These are phyloP conservation scores for Rhinoderma darwinii DNA, from an alignment of 2,113 vertebrate genomes.

Conservation along the genomic window DNA sequence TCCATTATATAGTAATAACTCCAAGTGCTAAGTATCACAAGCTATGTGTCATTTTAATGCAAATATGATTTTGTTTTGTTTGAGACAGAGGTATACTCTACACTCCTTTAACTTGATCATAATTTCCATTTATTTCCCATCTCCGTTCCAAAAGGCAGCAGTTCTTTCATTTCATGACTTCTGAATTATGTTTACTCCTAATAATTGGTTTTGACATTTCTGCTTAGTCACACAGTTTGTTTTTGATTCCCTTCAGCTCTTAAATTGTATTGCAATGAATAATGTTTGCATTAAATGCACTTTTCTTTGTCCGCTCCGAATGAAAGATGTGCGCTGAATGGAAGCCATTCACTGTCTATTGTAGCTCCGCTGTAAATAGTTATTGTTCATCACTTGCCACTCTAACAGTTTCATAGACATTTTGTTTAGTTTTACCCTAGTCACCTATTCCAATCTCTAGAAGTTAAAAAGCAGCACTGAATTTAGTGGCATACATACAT, in stretches of 20 bases:
- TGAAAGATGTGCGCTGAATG: slow-evolving; percentile 17
- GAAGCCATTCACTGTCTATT: slow-evolving; percentile 8
- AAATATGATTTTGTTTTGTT: background rate
- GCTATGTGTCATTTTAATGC: background rate
- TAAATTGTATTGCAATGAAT: slow-evolving; percentile 46
- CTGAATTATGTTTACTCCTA: slow-evolving; percentile 23
- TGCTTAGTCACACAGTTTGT: slow-evolving; percentile 49
- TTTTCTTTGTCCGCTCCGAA: background rate
- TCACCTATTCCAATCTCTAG: background rate
- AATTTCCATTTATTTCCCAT: slow-evolving; percentile 20
- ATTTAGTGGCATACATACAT: too few species aligned
- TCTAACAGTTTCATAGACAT: background rate
- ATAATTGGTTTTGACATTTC: slow-evolving; percentile 47
- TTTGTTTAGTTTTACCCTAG: background rate
- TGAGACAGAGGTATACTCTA: background rate
- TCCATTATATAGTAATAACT: background rate
- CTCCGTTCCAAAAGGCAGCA: background rate
- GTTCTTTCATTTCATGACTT: slow-evolving; percentile 26
- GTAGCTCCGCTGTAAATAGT: background rate
- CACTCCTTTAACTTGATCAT: background rate
- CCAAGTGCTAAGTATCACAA: too few species aligned
- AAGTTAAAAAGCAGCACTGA: background rate
- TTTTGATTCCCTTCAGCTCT: slow-evolving; percentile 23
- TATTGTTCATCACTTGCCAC: background rate
- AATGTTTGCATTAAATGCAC: slow-evolving; percentile 37